Base-by-base conservation (phyloP, 2,797 vertebrate species). In the Calcarius lapponicus region DNA sequence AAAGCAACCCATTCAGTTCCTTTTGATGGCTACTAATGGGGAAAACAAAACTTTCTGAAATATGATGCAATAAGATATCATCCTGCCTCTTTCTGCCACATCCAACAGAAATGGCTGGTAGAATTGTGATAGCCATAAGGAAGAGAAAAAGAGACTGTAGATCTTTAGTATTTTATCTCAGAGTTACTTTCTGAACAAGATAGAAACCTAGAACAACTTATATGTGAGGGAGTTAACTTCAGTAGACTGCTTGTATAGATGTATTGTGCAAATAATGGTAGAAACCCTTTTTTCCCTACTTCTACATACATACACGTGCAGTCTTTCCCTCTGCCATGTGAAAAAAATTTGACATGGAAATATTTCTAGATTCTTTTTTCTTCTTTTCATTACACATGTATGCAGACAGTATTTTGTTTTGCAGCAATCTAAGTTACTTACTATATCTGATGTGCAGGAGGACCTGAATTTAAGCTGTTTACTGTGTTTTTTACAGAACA, bases 291-390 rank as follows among this genome's bases (percentile, higher is more conserved):
- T 29, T 26, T 3, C 18, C 8, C 16, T 45, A 11, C 2, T 1
- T 51, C 16, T 17, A 6, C 3, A 1, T 66, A 17, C 6, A 10
- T 3, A 25, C 6, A 60, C 6, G 32, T 12, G 4, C 4, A 82
- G 14, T 45, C 58, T 40, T 80, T 84, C 1, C 1, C 7, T 24
- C 11, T 62, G 8, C 3, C 28, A 66, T 17, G 32, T 31, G 31
- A 70, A 58, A 65, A 47, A 67, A 24, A 10, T 71, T 20, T 54
- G 56, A 48, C 5, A 21, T 14, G 5, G 34, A 48, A 79, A 43
- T 11, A 48, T 85, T 60, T 72, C 48, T 12, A 29, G 16, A 36
- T 29, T 28, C 13, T 69, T 66, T 61, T 40, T 60, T 70, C 7
- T 70, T 51, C 13, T 85, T 82, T 73, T 26, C 8, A 21, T 75